Evolutionary conservation across 2,113 vertebrate genomes (phyloP).

Genomic region (Varanus salvator): DNA sequence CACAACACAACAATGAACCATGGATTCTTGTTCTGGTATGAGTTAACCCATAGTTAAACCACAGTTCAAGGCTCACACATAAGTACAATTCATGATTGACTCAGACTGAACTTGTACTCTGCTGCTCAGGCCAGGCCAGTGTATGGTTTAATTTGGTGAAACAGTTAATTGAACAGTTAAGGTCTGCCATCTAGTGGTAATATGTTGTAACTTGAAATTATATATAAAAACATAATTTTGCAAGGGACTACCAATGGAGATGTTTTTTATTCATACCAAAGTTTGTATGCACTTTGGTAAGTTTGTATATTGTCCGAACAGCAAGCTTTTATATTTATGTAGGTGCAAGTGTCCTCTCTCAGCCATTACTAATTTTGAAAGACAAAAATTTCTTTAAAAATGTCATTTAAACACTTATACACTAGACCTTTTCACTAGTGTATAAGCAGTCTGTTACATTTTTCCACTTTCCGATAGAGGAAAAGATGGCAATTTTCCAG

Average conservation of each 20-base stretch:
- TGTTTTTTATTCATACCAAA: not conserved
- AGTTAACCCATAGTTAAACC: too few relatives aligned
- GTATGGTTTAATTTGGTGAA: not conserved
- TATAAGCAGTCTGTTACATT: too few relatives aligned
- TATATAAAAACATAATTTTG: not conserved
- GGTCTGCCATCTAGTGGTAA: conserved; percentile 24
- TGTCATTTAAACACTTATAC: too few relatives aligned
- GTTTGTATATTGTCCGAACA: not conserved
- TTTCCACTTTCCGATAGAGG: too few relatives aligned
- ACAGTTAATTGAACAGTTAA: not conserved
- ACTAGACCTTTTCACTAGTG: too few relatives aligned
- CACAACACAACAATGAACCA: too few relatives aligned
- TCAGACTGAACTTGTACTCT: too few relatives aligned
- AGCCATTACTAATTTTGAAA: not conserved
- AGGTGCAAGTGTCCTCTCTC: not conserved
- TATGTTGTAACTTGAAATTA: not conserved
- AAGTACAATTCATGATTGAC: too few relatives aligned
- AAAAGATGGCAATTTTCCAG: not conserved
- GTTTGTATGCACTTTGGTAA: too few relatives aligned
- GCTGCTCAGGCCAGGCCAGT: too few relatives aligned
- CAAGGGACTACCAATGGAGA: not conserved
- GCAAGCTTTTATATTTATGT: not conserved
- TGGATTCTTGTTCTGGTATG: too few relatives aligned
- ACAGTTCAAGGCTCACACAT: too few relatives aligned
- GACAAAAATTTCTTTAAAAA: not conserved